A percentile compares a stretch with the other conserved stretches of the same genome.
Evolutionary conservation across 2,888 invertebrate species (phyloP).

Genomic region (Ectemnius continuus): DNA sequence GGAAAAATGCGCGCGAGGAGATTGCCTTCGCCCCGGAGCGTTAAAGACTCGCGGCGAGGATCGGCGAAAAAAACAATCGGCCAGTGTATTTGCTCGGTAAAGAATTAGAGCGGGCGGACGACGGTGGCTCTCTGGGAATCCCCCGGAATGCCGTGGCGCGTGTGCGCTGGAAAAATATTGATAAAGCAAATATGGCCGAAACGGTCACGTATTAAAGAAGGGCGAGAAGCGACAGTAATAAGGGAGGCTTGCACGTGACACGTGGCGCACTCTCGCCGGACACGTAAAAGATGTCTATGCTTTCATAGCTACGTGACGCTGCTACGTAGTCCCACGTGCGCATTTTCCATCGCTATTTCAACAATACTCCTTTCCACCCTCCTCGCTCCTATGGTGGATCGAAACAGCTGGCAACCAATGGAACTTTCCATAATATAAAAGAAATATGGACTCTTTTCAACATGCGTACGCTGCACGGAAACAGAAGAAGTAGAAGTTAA

Average conservation of each 20-base stretch:
- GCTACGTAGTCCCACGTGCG: constrained; percentile 47
- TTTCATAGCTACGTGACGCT: constrained; percentile 57
- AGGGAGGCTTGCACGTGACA: constrained; percentile 24
- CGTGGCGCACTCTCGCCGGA: too few relatives aligned
- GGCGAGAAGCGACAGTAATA: constrained; percentile 34
- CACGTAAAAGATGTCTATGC: constrained; percentile 41
- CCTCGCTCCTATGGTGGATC: constrained; percentile 13
- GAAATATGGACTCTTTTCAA: too few relatives aligned
- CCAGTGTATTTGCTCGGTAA: constrained; percentile 1
- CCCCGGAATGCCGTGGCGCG: too few relatives aligned
- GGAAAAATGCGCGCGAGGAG: constrained; percentile 21
- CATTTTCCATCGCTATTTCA: constrained; percentile 50
- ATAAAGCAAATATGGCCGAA: constrained; percentile 10
- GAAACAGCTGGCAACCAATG: too few relatives aligned
- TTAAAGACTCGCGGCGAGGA: constrained; percentile 15
- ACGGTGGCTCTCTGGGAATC: too few relatives aligned
- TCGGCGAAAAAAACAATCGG: neutral
- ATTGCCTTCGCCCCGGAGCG: constrained; percentile 25
- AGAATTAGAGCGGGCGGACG: neutral
- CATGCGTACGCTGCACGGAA: too few relatives aligned
- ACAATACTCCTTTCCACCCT: constrained; percentile 33
- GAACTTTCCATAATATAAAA: too few relatives aligned
- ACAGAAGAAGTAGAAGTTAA: too few relatives aligned
- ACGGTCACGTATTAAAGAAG: constrained; percentile 36
- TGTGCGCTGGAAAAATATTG: constrained; percentile 30